Evolutionary conservation across 1,140 invertebrate species (phyloP).

Genomic region (Riptortus pedestris): DNA sequence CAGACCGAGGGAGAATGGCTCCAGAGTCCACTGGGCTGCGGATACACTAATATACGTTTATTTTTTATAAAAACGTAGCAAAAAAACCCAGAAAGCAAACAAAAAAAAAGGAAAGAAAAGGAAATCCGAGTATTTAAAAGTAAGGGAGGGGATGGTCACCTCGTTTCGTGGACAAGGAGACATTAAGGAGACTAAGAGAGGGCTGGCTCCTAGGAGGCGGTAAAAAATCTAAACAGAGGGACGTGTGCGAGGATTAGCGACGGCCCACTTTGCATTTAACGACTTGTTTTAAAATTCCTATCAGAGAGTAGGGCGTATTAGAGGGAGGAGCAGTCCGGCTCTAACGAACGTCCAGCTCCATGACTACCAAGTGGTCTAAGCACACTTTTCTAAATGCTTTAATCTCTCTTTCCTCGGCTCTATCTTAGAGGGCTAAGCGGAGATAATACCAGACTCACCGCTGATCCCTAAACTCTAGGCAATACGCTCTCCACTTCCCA

Average conservation of each 20-base stretch:
- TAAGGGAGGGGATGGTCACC: background rate
- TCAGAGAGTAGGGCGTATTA: constrained; percentile 13
- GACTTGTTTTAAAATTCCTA: constrained; percentile 20
- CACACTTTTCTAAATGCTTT: constrained; percentile 7
- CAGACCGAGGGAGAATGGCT: no score
- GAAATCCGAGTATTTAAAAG: no score
- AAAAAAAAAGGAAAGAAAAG: no score
- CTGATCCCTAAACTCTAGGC: no score
- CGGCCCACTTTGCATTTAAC: constrained; percentile 6
- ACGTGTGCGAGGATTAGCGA: background rate
- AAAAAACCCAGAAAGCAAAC: no score
- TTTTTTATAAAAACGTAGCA: no score
- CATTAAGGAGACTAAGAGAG: background rate
- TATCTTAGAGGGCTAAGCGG: background rate
- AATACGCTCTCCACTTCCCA: no score
- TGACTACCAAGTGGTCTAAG: constrained; percentile 3
- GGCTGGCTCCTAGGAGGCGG: background rate
- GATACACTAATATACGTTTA: no score
- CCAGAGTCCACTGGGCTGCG: no score
- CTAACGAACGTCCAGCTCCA: constrained; percentile 5
- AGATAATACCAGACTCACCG: no score
- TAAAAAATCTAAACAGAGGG: constrained; percentile 17
- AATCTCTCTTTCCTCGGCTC: background rate
- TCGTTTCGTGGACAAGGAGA: background rate
- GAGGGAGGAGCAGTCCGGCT: background rate